Evolutionary conservation across 2,113 vertebrate genomes (phyloP).

Genomic region (Datnioides undecimradiatus): DNA sequence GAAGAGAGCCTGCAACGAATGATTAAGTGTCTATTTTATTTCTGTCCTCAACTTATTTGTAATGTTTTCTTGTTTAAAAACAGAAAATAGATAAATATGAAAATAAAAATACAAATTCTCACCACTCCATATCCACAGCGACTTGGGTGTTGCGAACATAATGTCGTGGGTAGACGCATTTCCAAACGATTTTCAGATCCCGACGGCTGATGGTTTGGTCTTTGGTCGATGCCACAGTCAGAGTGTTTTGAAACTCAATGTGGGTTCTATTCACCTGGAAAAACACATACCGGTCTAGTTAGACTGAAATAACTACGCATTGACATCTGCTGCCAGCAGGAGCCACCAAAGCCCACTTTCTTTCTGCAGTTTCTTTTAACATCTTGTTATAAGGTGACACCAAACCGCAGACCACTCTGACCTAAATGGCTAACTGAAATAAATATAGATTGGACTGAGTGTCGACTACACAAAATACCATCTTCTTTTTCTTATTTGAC

Average conservation of each 20-base stretch:
- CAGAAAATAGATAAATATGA: no score
- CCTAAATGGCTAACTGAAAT: no score
- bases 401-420: no score
- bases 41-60: background rate
- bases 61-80: background rate
- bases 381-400: background rate
- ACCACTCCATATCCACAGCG: conserved; percentile 67
- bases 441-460: no score
- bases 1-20: conserved; percentile 60
- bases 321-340: no score
- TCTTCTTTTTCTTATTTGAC: no score
- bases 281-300: no score
- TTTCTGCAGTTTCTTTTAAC: no score
- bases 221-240: conserved; percentile 58
- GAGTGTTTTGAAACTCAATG: conserved; percentile 68
- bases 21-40: background rate
- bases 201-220: conserved; percentile 61
- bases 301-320: no score
- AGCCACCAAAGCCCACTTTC: no score
- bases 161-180: conserved; percentile 75
- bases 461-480: no score
- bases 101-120: no score
- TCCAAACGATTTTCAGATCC: conserved; percentile 74
- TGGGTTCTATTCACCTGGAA: conserved; percentile 77
- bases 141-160: conserved; percentile 62